Evolutionary conservation across 2,888 invertebrate genomes (phyloP), one percentile per base, ranked within the genome.

Genomic region (Drosophila melanosoma): DNA sequence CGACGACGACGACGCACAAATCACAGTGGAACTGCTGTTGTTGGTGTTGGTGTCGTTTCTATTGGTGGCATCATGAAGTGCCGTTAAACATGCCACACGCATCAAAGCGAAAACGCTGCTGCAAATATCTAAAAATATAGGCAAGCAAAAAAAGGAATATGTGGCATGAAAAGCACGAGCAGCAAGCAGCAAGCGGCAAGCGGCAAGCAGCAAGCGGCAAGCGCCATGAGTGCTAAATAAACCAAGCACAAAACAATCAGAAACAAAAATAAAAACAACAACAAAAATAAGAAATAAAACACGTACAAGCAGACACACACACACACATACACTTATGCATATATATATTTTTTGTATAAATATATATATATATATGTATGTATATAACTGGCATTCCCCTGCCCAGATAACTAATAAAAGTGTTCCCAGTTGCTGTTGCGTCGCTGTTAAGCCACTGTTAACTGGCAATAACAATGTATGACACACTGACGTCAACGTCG

Each of bases 71-170:
- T 74, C 79, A 79, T 77, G 75, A 77, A 87, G 82, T 79, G 68
- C 72, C 77, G 77, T 78, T 83, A 75, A 89, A 75, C 77, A 83
- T 81, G 87, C 82, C 80, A 80, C 74, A 80, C 87, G 81, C 88
- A 82, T 76, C 69, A 82, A 85, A 67, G 82, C 72, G 72, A 88
- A 87, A 87, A 76, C 69, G 73, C 62, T 69, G 68, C 76, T 69
- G 68, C 76, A 73, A 86, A 72, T 75, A 63, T 66, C 74, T 6
- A 60, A 65, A 53, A 26, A 69, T 56, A 63, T 56, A 42, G 49
- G 63, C 63, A 60, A 26, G 26, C 10, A 26, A 26, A 54, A 51
- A 72, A 67, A 61, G 36, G 67, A 36, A 38, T 69, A 75, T 67
- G 75, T 61, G 80, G 80, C 77, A 79, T 74, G 79, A 77, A 75